phyloP scores from a whole-genome alignment of 2,797 vertebrate genomes.

The Steatocranus sp. region DNA sequence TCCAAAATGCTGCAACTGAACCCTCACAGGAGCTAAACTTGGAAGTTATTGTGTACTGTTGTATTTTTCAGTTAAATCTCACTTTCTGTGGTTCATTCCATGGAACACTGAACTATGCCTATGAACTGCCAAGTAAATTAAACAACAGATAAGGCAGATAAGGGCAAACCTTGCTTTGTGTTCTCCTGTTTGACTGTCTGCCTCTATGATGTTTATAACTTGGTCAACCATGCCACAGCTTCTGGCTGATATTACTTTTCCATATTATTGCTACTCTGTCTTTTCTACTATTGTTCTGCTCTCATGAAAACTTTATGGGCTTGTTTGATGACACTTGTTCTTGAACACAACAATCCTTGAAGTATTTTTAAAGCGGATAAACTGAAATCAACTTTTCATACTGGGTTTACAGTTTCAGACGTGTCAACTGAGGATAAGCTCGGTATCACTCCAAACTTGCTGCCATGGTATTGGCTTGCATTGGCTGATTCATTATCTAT shows the following conservation, averaged over 20 bases:
- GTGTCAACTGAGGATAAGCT: neutral
- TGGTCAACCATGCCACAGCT: neutral
- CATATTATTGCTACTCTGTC: neutral
- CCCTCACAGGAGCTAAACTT: neutral
- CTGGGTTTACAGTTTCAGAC: neutral
- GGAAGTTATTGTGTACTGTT: neutral
- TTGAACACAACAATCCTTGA: neutral
- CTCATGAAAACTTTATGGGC: conserved; percentile 6
- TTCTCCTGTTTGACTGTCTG: neutral
- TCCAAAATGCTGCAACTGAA: neutral
- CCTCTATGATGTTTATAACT: neutral
- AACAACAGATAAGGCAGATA: neutral
- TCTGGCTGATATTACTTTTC: neutral
- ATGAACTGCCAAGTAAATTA: neutral
- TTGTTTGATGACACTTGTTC: conserved; percentile 7
- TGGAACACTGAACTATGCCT: neutral
- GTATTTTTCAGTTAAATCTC: neutral
- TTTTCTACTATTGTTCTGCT: neutral
- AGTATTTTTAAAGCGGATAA: conserved; percentile 5
- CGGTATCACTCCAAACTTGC: neutral
- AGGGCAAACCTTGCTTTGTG: neutral
- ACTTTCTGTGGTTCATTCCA: neutral
- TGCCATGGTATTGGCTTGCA: neutral
- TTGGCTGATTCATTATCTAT: neutral
- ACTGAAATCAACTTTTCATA: neutral